Conservation (phyloP, 2,888 invertebrate genomes). For the Dendrolimus pini region DNA sequence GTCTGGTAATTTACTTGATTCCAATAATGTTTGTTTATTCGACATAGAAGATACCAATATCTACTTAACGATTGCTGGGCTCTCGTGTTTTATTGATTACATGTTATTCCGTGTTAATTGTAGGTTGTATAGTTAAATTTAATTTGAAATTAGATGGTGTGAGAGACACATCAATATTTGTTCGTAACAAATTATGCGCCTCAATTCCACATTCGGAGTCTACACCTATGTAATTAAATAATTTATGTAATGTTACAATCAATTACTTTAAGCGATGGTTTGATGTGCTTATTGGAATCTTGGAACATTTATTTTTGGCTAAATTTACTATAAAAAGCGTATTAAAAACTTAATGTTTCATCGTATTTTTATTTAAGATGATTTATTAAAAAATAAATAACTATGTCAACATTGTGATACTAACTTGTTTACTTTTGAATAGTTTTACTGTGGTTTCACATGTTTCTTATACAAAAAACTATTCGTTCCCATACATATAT, state of each 20-base stretch:
- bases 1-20: constrained; percentile 54
- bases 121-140: constrained; percentile 53
- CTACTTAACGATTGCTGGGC: constrained; percentile 44
- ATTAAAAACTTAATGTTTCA: no score
- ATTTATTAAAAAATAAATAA: no score
- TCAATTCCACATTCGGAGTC: constrained; percentile 26
- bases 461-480: no score
- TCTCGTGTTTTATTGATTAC: constrained; percentile 61
- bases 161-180: constrained; percentile 23
- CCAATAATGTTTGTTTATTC: constrained; percentile 60
- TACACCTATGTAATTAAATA: constrained; percentile 23
- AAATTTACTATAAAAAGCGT: no score
- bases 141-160: constrained; percentile 41
- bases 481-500: no score
- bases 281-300: not conserved
- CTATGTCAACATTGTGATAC: no score
- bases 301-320: no score
- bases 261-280: not conserved
- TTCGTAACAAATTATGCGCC: constrained; percentile 18
- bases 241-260: constrained; percentile 11
- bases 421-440: no score
- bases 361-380: no score
- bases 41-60: constrained; percentile 38
- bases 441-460: no score
- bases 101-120: constrained; percentile 62